phyloP scores from a whole-genome alignment of 2,888 invertebrate species.

The Matsumyia berberina region DNA sequence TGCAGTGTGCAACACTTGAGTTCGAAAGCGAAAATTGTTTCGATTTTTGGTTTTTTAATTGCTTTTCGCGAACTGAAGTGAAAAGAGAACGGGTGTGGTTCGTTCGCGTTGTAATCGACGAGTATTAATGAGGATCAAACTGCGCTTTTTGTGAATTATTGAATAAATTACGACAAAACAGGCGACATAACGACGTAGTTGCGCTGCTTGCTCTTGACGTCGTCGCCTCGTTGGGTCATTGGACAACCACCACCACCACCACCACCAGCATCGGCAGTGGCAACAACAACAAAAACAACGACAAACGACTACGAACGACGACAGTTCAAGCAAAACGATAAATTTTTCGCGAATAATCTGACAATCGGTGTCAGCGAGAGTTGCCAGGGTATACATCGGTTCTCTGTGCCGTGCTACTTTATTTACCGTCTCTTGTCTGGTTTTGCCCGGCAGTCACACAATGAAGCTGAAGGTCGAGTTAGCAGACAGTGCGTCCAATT shows the following conservation, averaged over 20 bases:
- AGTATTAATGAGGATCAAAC: constrained; percentile 29
- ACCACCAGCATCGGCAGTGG: neutral
- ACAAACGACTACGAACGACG: constrained; percentile 22
- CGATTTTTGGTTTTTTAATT: constrained; percentile 30
- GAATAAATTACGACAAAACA: constrained; percentile 39
- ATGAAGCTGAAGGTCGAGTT: constrained; percentile 73
- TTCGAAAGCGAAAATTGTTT: constrained; percentile 57
- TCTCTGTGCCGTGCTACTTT: neutral
- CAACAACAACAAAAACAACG: constrained; percentile 27
- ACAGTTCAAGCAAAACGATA: constrained; percentile 44
- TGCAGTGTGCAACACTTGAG: constrained; percentile 72
- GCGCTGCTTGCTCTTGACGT: constrained; percentile 61
- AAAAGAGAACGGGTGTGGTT: constrained; percentile 63
- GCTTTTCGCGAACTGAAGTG: constrained; percentile 31
- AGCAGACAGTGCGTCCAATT: constrained; percentile 65
- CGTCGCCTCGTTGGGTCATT: constrained; percentile 63
- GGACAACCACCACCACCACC: constrained; percentile 43
- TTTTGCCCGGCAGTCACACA: constrained; percentile 28
- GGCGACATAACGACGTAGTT: constrained; percentile 65
- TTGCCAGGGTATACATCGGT: constrained; percentile 49
- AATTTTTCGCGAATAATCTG: constrained; percentile 65
- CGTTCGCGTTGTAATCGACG: constrained; percentile 10
- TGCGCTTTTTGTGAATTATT: constrained; percentile 45
- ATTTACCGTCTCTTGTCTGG: constrained; percentile 15
- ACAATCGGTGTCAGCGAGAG: constrained; percentile 64